Conservation (phyloP, 2,888 invertebrate genomes). For the Serrognathus titanus region DNA sequence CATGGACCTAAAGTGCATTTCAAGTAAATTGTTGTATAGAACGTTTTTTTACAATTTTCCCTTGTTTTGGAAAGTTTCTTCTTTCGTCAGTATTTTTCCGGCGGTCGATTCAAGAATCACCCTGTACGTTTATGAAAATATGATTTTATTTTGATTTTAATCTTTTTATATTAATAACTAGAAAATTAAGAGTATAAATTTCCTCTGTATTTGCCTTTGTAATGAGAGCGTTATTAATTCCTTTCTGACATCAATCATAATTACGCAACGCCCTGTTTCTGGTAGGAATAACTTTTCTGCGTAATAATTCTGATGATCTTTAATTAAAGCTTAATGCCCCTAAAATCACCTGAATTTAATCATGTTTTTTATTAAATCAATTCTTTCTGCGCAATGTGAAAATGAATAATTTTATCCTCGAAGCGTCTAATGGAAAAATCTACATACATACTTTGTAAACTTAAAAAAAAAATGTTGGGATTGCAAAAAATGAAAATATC, state of each 20-base stretch:
- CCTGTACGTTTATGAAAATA: no score
- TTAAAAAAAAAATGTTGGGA: no score
- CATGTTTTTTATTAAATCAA: constrained; percentile 15
- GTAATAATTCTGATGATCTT: constrained; percentile 30
- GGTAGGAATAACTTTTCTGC: constrained; percentile 19
- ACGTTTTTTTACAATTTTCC: no score
- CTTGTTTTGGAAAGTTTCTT: no score
- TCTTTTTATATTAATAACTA: constrained; percentile 12
- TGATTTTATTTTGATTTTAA: no score
- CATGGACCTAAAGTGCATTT: no score
- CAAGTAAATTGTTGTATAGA: no score
- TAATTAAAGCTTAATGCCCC: constrained; percentile 29
- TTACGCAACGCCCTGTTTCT: constrained; percentile 4
- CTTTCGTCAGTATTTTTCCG: no score
- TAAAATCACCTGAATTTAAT: constrained; percentile 19
- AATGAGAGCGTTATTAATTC: constrained; percentile 8
- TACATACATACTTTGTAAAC: no score
- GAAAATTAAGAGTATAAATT: constrained; percentile 9
- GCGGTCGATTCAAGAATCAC: no score
- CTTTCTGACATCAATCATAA: constrained; percentile 15
- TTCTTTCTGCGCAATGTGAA: constrained; percentile 4
- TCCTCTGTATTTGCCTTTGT: constrained; percentile 13
- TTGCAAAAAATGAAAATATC: no score
- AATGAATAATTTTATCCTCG: not conserved
- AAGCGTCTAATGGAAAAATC: not conserved